These are phyloP conservation scores for Anthophora plumipes DNA, from an alignment of 2,888 invertebrate species.

Conservation along the genomic window DNA sequence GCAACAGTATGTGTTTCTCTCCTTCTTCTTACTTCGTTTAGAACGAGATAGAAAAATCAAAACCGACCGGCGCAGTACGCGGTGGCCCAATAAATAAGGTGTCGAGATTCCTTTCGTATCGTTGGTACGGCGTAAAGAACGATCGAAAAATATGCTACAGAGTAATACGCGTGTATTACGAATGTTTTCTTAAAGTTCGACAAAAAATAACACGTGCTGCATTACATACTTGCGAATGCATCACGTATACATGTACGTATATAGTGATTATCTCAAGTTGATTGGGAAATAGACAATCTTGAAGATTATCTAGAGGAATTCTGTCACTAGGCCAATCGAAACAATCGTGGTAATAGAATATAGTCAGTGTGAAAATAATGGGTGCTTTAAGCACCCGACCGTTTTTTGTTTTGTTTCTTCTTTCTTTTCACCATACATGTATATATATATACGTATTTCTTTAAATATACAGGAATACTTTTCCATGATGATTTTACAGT, in stretches of 20 bases:
- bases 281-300: conserved; percentile 9
- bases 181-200: conserved; percentile 16
- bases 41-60: conserved; percentile 13
- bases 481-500: not conserved
- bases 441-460: not conserved
- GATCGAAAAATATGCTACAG: conserved; percentile 43
- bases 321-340: not conserved
- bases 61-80: not conserved
- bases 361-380: not conserved
- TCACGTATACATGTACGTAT: conserved; percentile 4
- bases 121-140: conserved; percentile 17
- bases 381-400: not conserved
- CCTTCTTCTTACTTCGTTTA: conserved; percentile 6
- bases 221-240: conserved; percentile 1
- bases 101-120: not conserved
- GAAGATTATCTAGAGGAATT: conserved; percentile 1
- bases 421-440: not conserved
- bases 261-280: conserved; percentile 26
- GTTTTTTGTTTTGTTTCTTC: no score
- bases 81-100: conserved; percentile 21
- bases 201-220: conserved; percentile 24
- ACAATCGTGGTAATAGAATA: conserved; percentile 7
- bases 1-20: not conserved
- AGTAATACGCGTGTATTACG: conserved; percentile 31
- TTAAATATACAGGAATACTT: not conserved